Evolutionary conservation across 2,113 vertebrate genomes (phyloP).

Genomic region (Lethenteron reissneri): DNA sequence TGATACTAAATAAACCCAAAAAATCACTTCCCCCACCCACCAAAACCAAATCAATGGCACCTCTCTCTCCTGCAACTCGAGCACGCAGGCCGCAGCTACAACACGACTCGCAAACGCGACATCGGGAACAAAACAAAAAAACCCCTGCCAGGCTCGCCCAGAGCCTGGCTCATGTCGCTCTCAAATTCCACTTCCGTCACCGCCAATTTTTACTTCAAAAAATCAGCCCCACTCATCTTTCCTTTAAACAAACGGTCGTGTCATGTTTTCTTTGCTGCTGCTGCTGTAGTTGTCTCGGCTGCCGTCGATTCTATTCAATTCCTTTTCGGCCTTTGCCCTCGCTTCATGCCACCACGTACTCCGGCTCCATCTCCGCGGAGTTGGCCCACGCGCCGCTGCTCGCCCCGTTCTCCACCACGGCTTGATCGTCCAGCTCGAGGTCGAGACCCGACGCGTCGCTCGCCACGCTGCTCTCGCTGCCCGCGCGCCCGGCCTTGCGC

Average conservation of each 20-base stretch:
- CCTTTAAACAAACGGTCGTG: constrained; percentile 3
- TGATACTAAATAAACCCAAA: too few species aligned
- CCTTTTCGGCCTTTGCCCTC: constrained; percentile 8
- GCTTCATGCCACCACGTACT: constrained; percentile 67
- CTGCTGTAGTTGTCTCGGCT: constrained; percentile 15
- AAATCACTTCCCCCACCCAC: too few species aligned
- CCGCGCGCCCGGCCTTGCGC: constrained; percentile 40
- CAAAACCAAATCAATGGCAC: too few species aligned
- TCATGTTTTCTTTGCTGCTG: constrained; percentile 4
- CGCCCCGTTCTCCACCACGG: constrained; percentile 75
- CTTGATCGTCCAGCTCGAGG: constrained; percentile 71
- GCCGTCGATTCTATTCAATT: constrained; percentile 16
- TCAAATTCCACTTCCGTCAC: constrained; percentile 24
- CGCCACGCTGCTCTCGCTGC: constrained; percentile 26
- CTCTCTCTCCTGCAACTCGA: too few species aligned
- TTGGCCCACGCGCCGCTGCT: constrained; percentile 92
- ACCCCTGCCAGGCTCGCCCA: constrained; percentile 10
- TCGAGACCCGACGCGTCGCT: constrained; percentile 59
- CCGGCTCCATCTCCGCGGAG: constrained; percentile 78
- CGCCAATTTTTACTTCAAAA: constrained; percentile 12
- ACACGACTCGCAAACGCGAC: too few species aligned
- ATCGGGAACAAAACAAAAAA: too few species aligned
- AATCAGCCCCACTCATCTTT: constrained; percentile 10
- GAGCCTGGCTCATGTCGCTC: constrained; percentile 16
- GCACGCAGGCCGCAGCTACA: too few species aligned